Evolutionary conservation across 2,888 invertebrate genomes (phyloP).

Genomic region (Cheilosia vulpina): DNA sequence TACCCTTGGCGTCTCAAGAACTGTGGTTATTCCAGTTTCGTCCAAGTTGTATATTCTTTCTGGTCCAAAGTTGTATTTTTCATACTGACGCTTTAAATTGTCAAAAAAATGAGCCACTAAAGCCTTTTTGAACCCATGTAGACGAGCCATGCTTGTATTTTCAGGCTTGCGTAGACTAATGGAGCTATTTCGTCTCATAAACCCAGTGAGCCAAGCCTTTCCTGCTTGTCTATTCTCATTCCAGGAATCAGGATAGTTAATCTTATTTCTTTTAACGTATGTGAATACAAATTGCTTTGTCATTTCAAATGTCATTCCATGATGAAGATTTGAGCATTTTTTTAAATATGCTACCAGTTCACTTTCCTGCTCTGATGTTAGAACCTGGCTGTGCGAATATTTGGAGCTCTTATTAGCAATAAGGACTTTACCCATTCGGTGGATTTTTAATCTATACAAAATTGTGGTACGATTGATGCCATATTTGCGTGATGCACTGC

Average conservation of each 20-base stretch:
- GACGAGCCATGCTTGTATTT: conserved; percentile 6
- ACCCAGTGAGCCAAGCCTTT: conserved; percentile 11
- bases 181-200: conserved; percentile 9
- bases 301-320: no score
- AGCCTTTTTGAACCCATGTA: conserved; percentile 10
- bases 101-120: conserved; percentile 6
- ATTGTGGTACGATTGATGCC: no score
- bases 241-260: conserved; percentile 1
- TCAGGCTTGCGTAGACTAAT: conserved; percentile 16
- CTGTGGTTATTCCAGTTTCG: conserved; percentile 22
- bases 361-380: no score
- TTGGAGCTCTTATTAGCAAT: no score
- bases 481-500: no score
- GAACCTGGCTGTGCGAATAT: no score
- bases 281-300: no score
- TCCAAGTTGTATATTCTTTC: conserved; percentile 26
- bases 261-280: background rate
- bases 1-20: conserved; percentile 13
- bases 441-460: no score
- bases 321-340: no score
- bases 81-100: conserved; percentile 1
- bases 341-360: no score
- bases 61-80: conserved; percentile 13
- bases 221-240: conserved; percentile 3
- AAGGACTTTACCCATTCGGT: no score